phyloP scores from a whole-genome alignment of 2,797 vertebrate species.

The Lepidocolaptes lacrymiger region DNA sequence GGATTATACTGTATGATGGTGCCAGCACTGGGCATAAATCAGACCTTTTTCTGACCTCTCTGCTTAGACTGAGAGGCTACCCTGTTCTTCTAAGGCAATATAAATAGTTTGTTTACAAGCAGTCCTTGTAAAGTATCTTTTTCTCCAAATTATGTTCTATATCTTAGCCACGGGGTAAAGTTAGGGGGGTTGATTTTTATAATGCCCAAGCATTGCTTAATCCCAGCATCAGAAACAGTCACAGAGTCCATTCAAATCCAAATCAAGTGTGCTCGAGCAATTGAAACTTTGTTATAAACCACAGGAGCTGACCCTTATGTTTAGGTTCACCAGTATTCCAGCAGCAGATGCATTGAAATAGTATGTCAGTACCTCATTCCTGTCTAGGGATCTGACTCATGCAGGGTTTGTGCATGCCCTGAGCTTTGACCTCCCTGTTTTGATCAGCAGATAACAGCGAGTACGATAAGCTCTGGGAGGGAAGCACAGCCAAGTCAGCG shows the following conservation, averaged over 20 bases:
- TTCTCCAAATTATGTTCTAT: background rate
- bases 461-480: conserved; percentile 89
- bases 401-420: background rate
- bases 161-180: background rate
- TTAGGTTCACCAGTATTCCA: background rate
- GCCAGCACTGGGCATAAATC: background rate
- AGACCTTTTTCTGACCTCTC: background rate
- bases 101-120: background rate
- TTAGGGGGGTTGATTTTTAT: background rate
- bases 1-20: background rate
- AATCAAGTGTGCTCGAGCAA: background rate
- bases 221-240: background rate
- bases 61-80: background rate
- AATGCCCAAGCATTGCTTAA: background rate
- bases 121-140: background rate
- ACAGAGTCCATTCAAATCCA: background rate
- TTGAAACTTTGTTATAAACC: background rate
- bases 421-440: background rate
- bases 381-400: background rate
- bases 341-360: background rate
- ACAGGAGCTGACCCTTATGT: background rate
- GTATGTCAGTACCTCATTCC: background rate
- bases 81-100: background rate
- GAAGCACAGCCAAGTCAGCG: conserved; percentile 4
- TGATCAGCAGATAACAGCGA: conserved; percentile 73